These are phyloP conservation scores for Ptycholaimellus sp. DNA, from an alignment of 2,888 invertebrate genomes.

Conservation along the genomic window DNA sequence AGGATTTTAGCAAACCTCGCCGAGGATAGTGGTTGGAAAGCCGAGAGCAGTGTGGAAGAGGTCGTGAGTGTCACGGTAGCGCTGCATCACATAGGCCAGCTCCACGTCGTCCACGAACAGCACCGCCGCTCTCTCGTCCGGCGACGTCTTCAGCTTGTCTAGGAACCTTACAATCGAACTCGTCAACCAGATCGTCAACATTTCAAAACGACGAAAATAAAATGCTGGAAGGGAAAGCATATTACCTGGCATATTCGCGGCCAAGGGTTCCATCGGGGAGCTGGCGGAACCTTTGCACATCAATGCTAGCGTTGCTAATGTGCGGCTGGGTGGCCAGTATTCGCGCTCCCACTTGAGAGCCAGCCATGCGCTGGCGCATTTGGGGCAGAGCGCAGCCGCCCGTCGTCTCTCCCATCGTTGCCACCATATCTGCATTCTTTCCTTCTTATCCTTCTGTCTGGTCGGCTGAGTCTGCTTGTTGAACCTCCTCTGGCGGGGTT, in stretches of 20 bases:
- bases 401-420: conserved; percentile 68
- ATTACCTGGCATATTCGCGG: conserved; percentile 44
- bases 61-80: conserved; percentile 90
- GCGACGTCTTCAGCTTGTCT: conserved; percentile 49
- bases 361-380: conserved; percentile 48
- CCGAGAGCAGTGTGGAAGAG: conserved; percentile 64
- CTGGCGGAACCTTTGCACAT: conserved; percentile 42
- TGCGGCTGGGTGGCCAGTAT: conserved; percentile 52
- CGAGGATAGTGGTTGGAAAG: conserved; percentile 77
- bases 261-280: conserved; percentile 59
- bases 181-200: no score
- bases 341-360: conserved; percentile 46
- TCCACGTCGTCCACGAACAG: conserved; percentile 66
- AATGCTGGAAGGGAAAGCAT: conserved; percentile 3
- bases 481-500: conserved; percentile 47
- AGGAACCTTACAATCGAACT: not conserved
- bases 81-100: conserved; percentile 74
- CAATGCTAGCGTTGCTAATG: conserved; percentile 54
- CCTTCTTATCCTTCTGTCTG: no score
- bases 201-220: not conserved
- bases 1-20: conserved; percentile 39
- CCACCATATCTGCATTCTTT: conserved; percentile 52
- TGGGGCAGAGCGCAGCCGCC: conserved; percentile 43
- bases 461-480: no score
- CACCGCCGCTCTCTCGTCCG: conserved; percentile 64